phyloP scores from a whole-genome alignment of 1,140 invertebrate species.

The Cyclargus thomasi region DNA sequence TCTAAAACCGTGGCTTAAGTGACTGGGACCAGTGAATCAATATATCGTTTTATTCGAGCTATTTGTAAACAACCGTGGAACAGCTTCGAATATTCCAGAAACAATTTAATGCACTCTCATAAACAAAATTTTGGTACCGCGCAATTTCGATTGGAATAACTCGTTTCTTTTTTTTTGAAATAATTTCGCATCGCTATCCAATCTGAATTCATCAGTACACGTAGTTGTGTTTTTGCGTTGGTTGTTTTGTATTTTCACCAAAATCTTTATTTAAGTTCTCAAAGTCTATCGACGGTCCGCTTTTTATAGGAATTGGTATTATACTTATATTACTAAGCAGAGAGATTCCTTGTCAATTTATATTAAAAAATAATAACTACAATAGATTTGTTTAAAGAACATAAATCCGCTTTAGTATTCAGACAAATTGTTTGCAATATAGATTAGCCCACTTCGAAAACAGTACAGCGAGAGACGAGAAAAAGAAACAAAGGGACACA shows the following conservation, averaged over 20 bases:
- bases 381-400: too few species aligned
- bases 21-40: conserved; percentile 9
- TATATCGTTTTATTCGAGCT: conserved; percentile 9
- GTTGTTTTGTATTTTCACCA: not conserved
- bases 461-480: not conserved
- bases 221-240: not conserved
- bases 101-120: not conserved
- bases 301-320: not conserved
- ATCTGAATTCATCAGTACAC: not conserved
- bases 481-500: not conserved
- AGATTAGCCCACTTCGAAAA: not conserved
- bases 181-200: not conserved
- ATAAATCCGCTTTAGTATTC: too few species aligned
- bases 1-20: conserved; percentile 12
- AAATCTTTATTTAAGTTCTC: not conserved
- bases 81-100: not conserved
- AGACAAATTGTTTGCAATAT: not conserved
- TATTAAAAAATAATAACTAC: too few species aligned
- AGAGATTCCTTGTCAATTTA: too few species aligned
- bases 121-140: not conserved
- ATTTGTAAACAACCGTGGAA: not conserved
- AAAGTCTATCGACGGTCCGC: not conserved
- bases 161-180: not conserved
- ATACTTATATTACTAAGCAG: too few species aligned
- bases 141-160: not conserved